These are phyloP conservation scores for Dasypogon diadema DNA, from an alignment of 2,888 invertebrate species.

Conservation along the genomic window DNA sequence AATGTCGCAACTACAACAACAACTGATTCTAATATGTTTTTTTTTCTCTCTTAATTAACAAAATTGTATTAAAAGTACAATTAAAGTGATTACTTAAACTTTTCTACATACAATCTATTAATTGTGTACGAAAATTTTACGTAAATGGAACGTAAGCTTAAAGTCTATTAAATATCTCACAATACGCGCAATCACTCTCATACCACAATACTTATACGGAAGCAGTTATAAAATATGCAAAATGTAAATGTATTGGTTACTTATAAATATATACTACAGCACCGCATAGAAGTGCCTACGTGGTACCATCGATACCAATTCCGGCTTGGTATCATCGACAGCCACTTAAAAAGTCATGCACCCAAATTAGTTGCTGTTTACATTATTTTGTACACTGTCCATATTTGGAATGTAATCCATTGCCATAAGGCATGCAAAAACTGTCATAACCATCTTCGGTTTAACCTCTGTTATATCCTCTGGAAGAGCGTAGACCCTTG, in stretches of 20 bases:
- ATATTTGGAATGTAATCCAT: conserved; percentile 93
- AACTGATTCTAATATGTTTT: not conserved
- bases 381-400: conserved; percentile 71
- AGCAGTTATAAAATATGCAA: conserved; percentile 34
- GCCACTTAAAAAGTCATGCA: not conserved
- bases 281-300: conserved; percentile 27
- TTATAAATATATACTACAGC: conserved; percentile 25
- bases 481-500: conserved; percentile 96
- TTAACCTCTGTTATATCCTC: conserved; percentile 99
- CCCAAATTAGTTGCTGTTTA: conserved; percentile 60
- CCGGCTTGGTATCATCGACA: conserved; percentile 5
- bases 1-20: not conserved
- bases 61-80: not conserved
- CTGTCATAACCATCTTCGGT: conserved; percentile 99
- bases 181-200: conserved; percentile 28
- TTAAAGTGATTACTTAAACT: conserved; percentile 14
- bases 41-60: conserved; percentile 14
- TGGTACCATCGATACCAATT: conserved; percentile 23
- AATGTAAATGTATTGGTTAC: conserved; percentile 26
- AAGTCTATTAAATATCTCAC: not conserved
- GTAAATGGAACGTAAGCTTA: conserved; percentile 21
- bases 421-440: conserved; percentile 99
- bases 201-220: conserved; percentile 35
- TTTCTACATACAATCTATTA: conserved; percentile 29
- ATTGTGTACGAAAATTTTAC: conserved; percentile 21